A percentile compares a stretch with the other conserved stretches of the same genome.
Conservation (phyloP, 37 sponge, comb jelly and placozoan species). For the Theonella swinhoei region DNA sequence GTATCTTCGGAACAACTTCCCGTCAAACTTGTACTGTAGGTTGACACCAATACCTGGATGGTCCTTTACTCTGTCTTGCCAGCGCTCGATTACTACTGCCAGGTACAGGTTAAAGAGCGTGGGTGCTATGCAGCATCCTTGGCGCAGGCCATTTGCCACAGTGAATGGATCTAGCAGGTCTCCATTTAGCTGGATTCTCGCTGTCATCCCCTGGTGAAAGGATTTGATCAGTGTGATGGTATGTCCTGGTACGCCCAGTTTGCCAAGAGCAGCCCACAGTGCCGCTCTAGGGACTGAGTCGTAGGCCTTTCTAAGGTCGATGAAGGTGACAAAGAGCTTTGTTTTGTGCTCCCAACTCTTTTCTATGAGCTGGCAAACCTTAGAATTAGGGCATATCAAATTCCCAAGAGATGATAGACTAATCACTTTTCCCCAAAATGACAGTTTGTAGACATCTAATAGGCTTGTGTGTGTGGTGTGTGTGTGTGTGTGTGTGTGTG, state of each 20-base stretch:
- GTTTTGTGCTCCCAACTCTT: slow-evolving; percentile 17
- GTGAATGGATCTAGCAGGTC: background rate
- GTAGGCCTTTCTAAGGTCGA: slow-evolving; percentile 27
- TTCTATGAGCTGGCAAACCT: slow-evolving; percentile 27
- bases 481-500: too few species aligned
- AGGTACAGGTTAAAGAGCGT: slow-evolving; percentile 33
- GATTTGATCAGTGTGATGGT: slow-evolving; percentile 24
- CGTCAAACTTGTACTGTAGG: slow-evolving; percentile 20
- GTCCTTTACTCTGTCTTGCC: slow-evolving; percentile 5
- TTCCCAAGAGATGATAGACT: too few species aligned
- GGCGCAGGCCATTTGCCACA: slow-evolving; percentile 32
- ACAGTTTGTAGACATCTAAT: background rate
- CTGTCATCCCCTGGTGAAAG: slow-evolving; percentile 38
- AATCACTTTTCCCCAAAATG: too few species aligned
- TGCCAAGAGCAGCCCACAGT: slow-evolving; percentile 15
- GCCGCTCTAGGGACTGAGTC: slow-evolving; percentile 15
- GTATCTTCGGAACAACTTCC: slow-evolving; percentile 34
- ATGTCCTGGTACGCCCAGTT: slow-evolving; percentile 20
- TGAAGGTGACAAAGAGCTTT: background rate
- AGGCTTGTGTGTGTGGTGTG: too few species aligned
- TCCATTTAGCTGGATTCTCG: background rate
- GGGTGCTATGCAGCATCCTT: slow-evolving; percentile 49
- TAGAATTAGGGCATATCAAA: too few species aligned
- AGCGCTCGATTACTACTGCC: slow-evolving; percentile 5
- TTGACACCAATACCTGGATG: slow-evolving; percentile 27